Conservation (phyloP, 2,797 vertebrate species). For the Nyctalus aviator region DNA sequence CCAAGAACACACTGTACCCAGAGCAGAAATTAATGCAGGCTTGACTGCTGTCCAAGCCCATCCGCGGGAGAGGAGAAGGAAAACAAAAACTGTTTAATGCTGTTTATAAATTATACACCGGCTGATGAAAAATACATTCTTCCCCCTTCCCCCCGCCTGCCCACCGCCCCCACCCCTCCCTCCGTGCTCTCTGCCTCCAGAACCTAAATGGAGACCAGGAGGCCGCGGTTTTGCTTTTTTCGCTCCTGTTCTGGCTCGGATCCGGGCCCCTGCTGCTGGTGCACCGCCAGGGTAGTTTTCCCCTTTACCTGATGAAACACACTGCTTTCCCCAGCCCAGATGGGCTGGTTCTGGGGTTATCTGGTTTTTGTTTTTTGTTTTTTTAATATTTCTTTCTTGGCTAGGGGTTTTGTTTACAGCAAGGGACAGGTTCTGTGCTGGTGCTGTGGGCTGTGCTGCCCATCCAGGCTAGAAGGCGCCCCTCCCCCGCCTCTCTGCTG, state of each 20-base stretch:
- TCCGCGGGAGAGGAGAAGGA: slow-evolving; percentile 91
- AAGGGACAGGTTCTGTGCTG: background rate
- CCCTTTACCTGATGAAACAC: slow-evolving; percentile 85
- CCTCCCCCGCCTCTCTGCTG: fast-evolving
- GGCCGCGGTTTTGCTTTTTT: slow-evolving; percentile 89
- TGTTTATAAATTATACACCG: slow-evolving; percentile 94
- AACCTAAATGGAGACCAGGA: slow-evolving; percentile 89
- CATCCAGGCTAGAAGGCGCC: fast-evolving
- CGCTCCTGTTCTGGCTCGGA: slow-evolving; percentile 92
- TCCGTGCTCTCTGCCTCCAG: slow-evolving; percentile 82
- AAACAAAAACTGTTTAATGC: slow-evolving; percentile 92
- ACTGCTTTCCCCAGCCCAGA: slow-evolving; percentile 77
- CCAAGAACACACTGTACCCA: slow-evolving; percentile 99
- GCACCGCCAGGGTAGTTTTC: slow-evolving; percentile 81
- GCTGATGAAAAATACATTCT: slow-evolving; percentile 93
- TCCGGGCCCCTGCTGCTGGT: slow-evolving; percentile 87
- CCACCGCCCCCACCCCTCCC: slow-evolving; percentile 27
- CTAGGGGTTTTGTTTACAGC: background rate
- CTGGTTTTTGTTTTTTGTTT: background rate
- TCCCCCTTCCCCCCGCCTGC: slow-evolving; percentile 31
- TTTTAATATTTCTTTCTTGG: background rate
- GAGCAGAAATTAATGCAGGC: slow-evolving; percentile 99
- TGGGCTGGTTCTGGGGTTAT: slow-evolving; percentile 68
- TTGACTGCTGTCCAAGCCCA: slow-evolving; percentile 97
- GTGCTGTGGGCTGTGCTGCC: background rate